Base-by-base conservation (phyloP, 2,113 vertebrate species). In the Melanotaenia duboulayi region DNA sequence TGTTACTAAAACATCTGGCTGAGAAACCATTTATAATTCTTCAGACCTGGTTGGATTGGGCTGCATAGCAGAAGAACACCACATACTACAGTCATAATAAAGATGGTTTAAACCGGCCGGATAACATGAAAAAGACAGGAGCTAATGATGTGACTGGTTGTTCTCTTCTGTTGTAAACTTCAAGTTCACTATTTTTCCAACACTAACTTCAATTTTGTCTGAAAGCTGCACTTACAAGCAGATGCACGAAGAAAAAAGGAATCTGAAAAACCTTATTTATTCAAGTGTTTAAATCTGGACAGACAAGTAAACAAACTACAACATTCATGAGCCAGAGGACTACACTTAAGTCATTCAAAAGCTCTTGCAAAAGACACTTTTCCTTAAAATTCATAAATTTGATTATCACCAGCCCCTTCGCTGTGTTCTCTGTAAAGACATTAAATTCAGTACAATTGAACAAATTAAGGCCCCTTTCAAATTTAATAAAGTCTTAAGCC, bases 401-500 rank as follows among this genome's bases (percentile, higher is more conserved):
- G 22, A 24, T 24, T 16, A 37, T 42, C 55, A 28, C 17, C 4
- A 0, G 12, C 39, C 4, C 13, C 37, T 28, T 44, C 11, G 12
- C 5, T 5, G 2, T 16, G 4, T 55, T 16, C 7, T 59, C 52
- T 59, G 6, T 4, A 0, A 12, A 12, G 48, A 35, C 28, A 16
- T 54, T 22, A 37, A 35, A 57, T 52, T 62, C 28, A 55, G 65
- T 54, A 46, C 37, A 12, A 66, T 1, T 22, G 16, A 17, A 48
- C n/a, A 17, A 55, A 67, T 67, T 59, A 42, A 69, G 20, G 28
- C 22, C 11, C 37, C 46, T 40, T 71, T 71, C 9, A 54, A 67
- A 67, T 42, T n/a, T 1, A 71, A 75, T 65, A 61, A 66, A 74
- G 17, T 49, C 39, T 16, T 56, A 17, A 64, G 46, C 44, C 58